Conservation (phyloP, 2,113 vertebrate species). For the Circaetus gallicus region DNA sequence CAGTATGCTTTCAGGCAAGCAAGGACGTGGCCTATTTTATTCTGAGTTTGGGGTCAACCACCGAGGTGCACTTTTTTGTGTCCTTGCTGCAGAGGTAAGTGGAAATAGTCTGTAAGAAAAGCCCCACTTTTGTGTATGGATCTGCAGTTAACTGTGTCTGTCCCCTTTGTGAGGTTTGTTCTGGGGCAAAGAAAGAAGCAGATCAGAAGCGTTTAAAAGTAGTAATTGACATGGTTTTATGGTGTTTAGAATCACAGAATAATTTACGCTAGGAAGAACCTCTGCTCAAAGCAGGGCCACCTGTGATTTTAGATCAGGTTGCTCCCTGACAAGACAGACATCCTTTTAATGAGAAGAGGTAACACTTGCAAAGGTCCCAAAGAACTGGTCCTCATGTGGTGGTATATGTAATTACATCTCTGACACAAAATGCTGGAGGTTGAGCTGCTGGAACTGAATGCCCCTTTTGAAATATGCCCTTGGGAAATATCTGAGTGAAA, state of each 20-base stretch:
- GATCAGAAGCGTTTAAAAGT: not conserved
- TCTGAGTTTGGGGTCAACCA: not conserved
- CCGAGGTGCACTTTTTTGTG: rapidly evolving
- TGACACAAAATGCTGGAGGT: not conserved
- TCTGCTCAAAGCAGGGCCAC: not conserved
- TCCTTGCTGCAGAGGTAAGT: not conserved
- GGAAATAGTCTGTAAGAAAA: not conserved
- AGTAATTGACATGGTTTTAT: rapidly evolving
- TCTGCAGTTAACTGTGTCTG: not conserved
- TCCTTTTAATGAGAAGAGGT: not conserved
- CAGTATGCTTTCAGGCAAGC: not conserved
- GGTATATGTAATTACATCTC: not conserved
- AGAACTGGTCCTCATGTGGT: not conserved
- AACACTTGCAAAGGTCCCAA: not conserved
- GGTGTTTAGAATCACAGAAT: not conserved
- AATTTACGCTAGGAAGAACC: not conserved
- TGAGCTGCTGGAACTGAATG: not conserved
- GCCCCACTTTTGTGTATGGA: rapidly evolving
- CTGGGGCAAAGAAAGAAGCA: not conserved
- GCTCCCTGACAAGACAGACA: not conserved
- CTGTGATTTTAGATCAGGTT: not conserved
- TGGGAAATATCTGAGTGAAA: not conserved
- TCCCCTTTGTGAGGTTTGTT: not conserved
- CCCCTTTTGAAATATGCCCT: not conserved
- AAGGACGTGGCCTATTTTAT: not conserved